A percentile compares a stretch with the other conserved stretches of the same genome.
Conservation (phyloP, 92 coral and sea anemone species). For the Parazoanthus darwini region DNA sequence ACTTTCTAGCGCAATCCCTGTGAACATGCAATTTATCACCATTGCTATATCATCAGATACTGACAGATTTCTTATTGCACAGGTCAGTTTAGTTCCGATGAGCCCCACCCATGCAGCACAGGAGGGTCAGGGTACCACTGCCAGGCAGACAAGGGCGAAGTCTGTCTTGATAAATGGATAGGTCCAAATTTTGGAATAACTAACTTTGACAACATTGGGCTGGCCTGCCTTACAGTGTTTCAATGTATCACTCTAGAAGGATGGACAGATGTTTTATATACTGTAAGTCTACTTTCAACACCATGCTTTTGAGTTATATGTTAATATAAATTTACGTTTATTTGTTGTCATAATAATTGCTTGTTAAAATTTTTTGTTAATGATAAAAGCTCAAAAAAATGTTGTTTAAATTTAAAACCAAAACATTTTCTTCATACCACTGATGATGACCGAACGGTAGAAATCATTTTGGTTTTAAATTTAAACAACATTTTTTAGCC, state of each 20-base stretch:
- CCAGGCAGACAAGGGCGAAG: conserved; percentile 67
- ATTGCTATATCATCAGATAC: not conserved
- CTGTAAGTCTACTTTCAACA: conserved; percentile 56
- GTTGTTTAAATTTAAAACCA: too few species aligned
- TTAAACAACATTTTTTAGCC: too few species aligned
- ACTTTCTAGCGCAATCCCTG: too few species aligned
- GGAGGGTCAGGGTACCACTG: conserved; percentile 85
- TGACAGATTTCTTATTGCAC: not conserved
- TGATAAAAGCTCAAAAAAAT: too few species aligned
- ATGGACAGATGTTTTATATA: conserved; percentile 98
- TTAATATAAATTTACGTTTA: too few species aligned
- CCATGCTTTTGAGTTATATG: not conserved
- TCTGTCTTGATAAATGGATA: conserved; percentile 88
- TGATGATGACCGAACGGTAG: too few species aligned
- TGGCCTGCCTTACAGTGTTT: conserved; percentile 97
- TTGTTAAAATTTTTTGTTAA: too few species aligned
- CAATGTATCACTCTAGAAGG: conserved; percentile 98
- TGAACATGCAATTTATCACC: too few species aligned
- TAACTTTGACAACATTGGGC: conserved; percentile 94
- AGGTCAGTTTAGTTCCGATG: conserved; percentile 72
- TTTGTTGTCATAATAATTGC: too few species aligned
- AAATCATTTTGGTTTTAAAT: too few species aligned
- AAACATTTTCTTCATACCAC: too few species aligned
- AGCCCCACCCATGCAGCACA: conserved; percentile 86
- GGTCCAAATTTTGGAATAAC: conserved; percentile 98